Evolutionary conservation across 2,888 invertebrate genomes (phyloP).

Genomic region (Agrochola macilenta): DNA sequence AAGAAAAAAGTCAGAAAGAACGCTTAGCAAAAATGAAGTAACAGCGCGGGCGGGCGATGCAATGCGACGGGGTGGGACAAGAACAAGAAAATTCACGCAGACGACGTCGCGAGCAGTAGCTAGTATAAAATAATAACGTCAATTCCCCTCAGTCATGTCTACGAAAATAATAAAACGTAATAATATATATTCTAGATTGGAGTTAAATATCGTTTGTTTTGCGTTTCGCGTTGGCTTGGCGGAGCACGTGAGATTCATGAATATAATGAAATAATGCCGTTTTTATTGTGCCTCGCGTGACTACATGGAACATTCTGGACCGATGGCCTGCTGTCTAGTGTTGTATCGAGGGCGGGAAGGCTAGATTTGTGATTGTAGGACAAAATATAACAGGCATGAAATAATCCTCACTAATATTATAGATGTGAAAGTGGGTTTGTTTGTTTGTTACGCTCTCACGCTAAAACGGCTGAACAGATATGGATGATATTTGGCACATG

Average conservation of each 20-base stretch:
- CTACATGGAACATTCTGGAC: slow-evolving; percentile 31
- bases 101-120: too few species aligned
- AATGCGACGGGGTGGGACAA: too few species aligned
- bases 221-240: slow-evolving; percentile 35
- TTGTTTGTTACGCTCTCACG: too few species aligned
- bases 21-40: too few species aligned
- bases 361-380: slow-evolving; percentile 1
- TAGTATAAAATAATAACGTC: slow-evolving; percentile 40
- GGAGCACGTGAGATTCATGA: slow-evolving; percentile 63
- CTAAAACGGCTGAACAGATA: too few species aligned
- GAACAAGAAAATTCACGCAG: too few species aligned
- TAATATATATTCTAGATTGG: slow-evolving; percentile 42
- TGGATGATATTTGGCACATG: too few species aligned
- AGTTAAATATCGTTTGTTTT: slow-evolving; percentile 52
- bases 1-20: too few species aligned
- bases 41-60: too few species aligned
- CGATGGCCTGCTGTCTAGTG: slow-evolving; percentile 40
- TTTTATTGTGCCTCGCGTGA: slow-evolving; percentile 62
- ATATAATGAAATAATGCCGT: slow-evolving; percentile 53
- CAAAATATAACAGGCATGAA: background rate
- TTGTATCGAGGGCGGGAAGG: background rate
- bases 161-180: slow-evolving; percentile 47
- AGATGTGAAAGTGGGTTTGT: too few species aligned
- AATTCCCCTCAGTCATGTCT: slow-evolving; percentile 20
- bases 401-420: background rate